Base-by-base conservation (phyloP, 2,113 vertebrate species). In the Glaucomys volans region DNA sequence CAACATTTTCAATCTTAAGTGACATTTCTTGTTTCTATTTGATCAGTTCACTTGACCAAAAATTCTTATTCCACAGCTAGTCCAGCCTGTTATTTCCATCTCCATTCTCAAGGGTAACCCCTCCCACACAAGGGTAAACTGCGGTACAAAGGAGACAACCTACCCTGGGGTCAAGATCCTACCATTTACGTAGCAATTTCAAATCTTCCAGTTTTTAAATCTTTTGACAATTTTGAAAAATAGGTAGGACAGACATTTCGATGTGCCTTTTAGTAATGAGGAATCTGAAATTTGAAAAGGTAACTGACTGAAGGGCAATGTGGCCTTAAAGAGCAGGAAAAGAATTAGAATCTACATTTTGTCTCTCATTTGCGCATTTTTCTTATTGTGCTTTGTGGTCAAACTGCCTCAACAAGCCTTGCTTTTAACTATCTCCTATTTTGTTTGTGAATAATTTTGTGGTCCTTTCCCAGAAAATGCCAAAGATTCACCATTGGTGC, bases 391-490 rank as follows among this genome's bases (percentile, higher is more conserved):
- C 42, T 91, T 94, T 72, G 71, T 66, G 91, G 11, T 7, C 18
- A 66, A 94, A 47, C 37, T 64, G 10, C 12, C 87, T 62, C 50
- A 17, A 20, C 42, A 13, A 66, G 42, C 28, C 57, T 44, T 20
- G 0, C 4, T 84, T 72, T 90, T 84, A 35, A 66, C 26, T 40
- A 32, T 32, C 20, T 81, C 5, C 42, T 64, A 8, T 14, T 5
- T 87, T 24, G 8, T 87, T 71, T 40, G 6, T 66, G 42, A 62
- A 79, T 77, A 74, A 64, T 66, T 40, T 28, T 76, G 52, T 59
- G 44, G 37, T 50, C 24, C 72, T 74, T 72, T 80, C 57, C 74
- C 94, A 94, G 94, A 80, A 89, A 74, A 74, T 10, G 26, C 72
- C 92, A 64, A 30, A 50, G 26, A 62, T 52, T 54, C 52, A 8